phyloP scores from a whole-genome alignment of 2,113 vertebrate genomes.

The Equus quagga region DNA sequence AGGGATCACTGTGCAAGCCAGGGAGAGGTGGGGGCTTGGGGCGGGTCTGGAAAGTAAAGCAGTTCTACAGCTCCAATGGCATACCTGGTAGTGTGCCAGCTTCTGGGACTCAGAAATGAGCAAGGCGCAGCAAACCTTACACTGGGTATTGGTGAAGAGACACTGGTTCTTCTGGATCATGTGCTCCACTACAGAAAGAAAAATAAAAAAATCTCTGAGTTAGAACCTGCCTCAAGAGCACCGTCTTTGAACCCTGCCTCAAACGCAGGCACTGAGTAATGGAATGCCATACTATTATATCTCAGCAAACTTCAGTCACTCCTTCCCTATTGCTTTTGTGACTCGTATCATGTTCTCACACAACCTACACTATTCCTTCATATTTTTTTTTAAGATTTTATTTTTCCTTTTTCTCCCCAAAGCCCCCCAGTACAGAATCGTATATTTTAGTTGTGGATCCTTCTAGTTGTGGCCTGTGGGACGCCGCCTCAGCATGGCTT shows the following conservation, averaged over 20 bases:
- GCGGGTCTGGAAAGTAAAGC: background rate
- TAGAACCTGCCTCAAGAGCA: background rate
- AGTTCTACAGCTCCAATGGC: constrained; percentile 30
- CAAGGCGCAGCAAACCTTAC: constrained; percentile 97
- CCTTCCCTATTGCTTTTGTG: background rate
- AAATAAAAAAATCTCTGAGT: constrained; percentile 32
- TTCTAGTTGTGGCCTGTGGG: no score
- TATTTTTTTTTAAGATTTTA: no score
- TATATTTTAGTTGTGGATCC: no score
- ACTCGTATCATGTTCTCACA: background rate
- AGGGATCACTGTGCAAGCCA: background rate
- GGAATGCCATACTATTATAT: background rate
- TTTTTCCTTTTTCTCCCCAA: no score
- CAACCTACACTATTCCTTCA: background rate
- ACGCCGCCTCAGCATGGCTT: no score
- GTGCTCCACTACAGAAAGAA: constrained; percentile 91
- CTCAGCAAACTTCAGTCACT: background rate
- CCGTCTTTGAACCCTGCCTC: background rate
- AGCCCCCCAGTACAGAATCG: no score
- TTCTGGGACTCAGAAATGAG: constrained; percentile 98
- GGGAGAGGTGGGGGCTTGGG: background rate
- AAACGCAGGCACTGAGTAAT: background rate
- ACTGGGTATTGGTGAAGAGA: constrained; percentile 96
- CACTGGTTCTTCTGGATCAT: constrained; percentile 95
- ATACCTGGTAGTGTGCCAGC: constrained; percentile 98